Evolutionary conservation across 2,797 vertebrate genomes (phyloP).

Genomic region (Acanthornis magna): DNA sequence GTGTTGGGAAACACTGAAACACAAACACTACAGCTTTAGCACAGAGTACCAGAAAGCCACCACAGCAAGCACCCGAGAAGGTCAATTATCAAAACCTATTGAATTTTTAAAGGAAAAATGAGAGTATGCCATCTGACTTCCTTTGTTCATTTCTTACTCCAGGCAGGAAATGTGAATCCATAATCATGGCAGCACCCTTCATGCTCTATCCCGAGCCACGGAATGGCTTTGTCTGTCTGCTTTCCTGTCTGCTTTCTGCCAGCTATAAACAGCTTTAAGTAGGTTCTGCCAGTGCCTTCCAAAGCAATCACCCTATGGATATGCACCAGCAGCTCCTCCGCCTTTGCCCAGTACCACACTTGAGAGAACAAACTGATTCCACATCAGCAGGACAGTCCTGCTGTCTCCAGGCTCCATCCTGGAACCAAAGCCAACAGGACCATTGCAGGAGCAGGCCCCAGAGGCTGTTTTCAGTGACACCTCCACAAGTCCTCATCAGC

Average conservation of each 20-base stretch:
- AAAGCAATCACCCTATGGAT: neutral
- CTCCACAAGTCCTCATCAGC: neutral
- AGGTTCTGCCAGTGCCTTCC: neutral
- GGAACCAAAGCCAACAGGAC: neutral
- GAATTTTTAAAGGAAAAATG: neutral
- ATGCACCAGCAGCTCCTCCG: neutral
- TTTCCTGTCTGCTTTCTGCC: neutral
- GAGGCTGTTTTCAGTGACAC: neutral
- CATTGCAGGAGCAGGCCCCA: fast-evolving
- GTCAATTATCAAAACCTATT: neutral
- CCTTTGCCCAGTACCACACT: neutral
- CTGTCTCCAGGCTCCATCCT: neutral
- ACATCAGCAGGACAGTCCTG: neutral
- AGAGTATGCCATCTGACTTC: neutral
- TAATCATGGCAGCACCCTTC: neutral
- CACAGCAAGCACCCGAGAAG: neutral
- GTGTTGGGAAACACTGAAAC: neutral
- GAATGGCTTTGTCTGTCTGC: neutral
- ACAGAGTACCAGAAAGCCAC: neutral
- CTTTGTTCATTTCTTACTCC: neutral
- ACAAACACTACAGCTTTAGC: neutral
- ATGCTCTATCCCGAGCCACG: neutral
- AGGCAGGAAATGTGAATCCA: neutral
- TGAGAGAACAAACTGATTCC: neutral
- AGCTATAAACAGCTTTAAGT: neutral